phyloP scores from a whole-genome alignment of 2,888 invertebrate species.

The Macrosiphum euphorbiae region DNA sequence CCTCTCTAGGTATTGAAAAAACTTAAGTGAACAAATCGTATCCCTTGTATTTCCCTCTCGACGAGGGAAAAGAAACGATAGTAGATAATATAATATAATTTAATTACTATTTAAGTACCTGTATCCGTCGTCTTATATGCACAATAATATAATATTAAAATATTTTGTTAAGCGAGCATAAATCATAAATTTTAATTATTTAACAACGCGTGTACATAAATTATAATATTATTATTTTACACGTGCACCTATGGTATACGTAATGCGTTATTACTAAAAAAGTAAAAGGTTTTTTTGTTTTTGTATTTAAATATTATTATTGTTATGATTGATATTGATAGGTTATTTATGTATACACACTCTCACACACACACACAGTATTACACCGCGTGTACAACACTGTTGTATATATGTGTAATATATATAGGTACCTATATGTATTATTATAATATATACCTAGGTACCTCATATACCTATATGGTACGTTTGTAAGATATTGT shows the following conservation, averaged over 20 bases:
- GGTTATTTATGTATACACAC: neutral
- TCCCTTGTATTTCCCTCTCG: neutral
- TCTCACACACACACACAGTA: neutral
- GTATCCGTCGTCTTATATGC: neutral
- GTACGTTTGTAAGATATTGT: conserved; percentile 15
- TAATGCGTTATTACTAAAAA: neutral
- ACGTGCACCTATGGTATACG: neutral
- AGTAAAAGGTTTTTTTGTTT: conserved; percentile 34
- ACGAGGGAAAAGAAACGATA: neutral
- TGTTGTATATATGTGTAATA: neutral
- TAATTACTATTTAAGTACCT: neutral
- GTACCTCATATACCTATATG: neutral
- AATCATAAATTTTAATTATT: neutral
- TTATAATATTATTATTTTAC: neutral
- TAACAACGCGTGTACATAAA: neutral
- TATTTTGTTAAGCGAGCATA: neutral
- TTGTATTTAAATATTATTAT: conserved; percentile 3
- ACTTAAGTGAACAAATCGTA: neutral
- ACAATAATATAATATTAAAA: neutral
- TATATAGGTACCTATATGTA: too few relatives aligned
- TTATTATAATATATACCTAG: neutral
- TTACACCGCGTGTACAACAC: neutral
- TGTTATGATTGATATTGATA: conserved; percentile 23
- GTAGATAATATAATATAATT: neutral
- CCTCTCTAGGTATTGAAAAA: neutral